These are phyloP conservation scores for Pristionchus pacificus DNA, from an alignment of 1,140 invertebrate genomes.

Conservation along the genomic window DNA sequence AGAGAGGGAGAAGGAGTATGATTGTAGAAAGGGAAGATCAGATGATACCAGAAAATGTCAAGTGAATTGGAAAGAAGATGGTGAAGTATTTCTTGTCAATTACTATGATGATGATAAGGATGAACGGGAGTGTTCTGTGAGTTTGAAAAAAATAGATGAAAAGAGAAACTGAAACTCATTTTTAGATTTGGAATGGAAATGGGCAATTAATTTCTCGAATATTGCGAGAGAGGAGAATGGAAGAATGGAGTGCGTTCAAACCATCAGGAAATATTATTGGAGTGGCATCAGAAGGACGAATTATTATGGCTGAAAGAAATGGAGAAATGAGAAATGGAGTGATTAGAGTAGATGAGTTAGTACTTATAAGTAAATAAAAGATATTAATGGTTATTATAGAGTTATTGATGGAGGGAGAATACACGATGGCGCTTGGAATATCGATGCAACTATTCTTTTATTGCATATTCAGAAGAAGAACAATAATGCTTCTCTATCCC, in stretches of 20 bases:
- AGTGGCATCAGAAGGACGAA: slow-evolving; percentile 19
- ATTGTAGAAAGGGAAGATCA: background rate
- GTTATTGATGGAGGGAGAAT: slow-evolving; percentile 59
- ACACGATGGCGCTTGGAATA: slow-evolving; percentile 71
- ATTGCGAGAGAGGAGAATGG: slow-evolving; percentile 70
- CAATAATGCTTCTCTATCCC: no score
- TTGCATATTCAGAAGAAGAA: no score
- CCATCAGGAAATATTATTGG: slow-evolving; percentile 76
- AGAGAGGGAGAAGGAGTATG: background rate
- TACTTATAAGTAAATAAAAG: background rate
- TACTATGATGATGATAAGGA: slow-evolving; percentile 5
- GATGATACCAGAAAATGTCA: slow-evolving; percentile 5
- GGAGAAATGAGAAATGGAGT: background rate
- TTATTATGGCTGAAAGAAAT: background rate
- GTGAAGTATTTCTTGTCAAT: background rate
- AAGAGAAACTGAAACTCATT: slow-evolving; percentile 58
- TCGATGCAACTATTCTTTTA: slow-evolving; percentile 72
- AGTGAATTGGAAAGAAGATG: slow-evolving; percentile 1
- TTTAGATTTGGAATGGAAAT: slow-evolving; percentile 73
- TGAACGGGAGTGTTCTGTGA: slow-evolving; percentile 7
- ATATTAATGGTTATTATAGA: background rate
- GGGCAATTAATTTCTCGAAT: slow-evolving; percentile 71
- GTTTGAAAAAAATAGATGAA: background rate
- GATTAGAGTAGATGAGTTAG: background rate
- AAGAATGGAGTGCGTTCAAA: slow-evolving; percentile 69